Conservation (phyloP, 2,113 vertebrate genomes). For the Dermatemys mawii region DNA sequence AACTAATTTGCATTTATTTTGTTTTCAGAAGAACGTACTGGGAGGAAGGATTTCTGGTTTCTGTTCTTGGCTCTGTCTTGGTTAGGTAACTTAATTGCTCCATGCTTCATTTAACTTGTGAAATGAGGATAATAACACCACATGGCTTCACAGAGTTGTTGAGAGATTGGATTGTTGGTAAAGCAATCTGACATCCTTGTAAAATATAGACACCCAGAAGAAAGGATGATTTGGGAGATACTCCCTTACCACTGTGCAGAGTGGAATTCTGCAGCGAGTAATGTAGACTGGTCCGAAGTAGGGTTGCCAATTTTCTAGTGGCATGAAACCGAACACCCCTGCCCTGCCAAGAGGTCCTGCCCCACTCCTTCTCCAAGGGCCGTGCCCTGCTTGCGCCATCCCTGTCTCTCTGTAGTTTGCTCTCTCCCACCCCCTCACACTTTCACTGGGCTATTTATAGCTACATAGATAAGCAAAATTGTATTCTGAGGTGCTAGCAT, state of each 20-base stretch:
- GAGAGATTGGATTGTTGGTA: not conserved
- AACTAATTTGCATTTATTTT: not conserved
- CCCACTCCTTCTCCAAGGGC: too few relatives aligned
- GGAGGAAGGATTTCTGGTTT: not conserved
- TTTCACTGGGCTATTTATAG: too few relatives aligned
- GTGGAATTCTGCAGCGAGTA: rapidly evolving
- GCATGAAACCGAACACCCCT: too few relatives aligned
- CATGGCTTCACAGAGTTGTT: not conserved
- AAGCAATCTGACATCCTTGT: not conserved
- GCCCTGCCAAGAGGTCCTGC: too few relatives aligned
- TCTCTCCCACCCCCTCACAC: too few relatives aligned
- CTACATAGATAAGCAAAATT: too few relatives aligned
- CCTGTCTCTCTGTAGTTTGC: too few relatives aligned
- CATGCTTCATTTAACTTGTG: not conserved
- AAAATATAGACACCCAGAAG: not conserved
- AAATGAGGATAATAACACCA: not conserved
- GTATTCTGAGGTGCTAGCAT: not conserved
- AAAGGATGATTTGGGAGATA: not conserved
- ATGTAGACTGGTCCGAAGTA: not conserved
- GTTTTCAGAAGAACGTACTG: not conserved
- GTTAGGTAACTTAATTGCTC: not conserved
- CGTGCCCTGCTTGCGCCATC: too few relatives aligned
- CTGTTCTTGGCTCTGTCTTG: not conserved
- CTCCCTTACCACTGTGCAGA: not conserved
- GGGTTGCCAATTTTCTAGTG: too few relatives aligned